These are phyloP conservation scores for Orthonyx spaldingii DNA, from an alignment of 2,113 vertebrate genomes.

Conservation along the genomic window DNA sequence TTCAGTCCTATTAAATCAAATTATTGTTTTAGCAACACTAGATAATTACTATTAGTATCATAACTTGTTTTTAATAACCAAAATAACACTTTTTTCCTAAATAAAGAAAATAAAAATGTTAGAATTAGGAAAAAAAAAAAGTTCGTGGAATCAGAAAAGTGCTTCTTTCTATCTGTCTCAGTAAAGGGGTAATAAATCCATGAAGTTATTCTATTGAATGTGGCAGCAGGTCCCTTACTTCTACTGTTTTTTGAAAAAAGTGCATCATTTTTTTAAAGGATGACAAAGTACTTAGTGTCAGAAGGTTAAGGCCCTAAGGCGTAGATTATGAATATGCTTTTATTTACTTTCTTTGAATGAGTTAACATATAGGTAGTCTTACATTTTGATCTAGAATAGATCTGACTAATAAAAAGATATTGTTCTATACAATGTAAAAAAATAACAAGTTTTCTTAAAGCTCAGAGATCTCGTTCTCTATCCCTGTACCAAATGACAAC, in stretches of 20 bases:
- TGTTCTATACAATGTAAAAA: not conserved
- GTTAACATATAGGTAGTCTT: not conserved
- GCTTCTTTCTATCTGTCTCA: not conserved
- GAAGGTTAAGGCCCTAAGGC: not conserved
- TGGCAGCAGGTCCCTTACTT: not conserved
- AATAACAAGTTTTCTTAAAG: not conserved
- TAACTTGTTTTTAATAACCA: not conserved
- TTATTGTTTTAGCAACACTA: not conserved
- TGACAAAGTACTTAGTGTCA: not conserved
- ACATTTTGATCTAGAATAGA: not conserved
- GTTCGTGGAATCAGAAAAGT: not conserved
- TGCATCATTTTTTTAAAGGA: not conserved
- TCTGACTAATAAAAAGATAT: not conserved
- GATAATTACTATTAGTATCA: not conserved
- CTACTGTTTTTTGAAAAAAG: not conserved
- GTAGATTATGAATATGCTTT: not conserved
- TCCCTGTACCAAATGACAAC: not conserved
- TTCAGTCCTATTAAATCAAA: not conserved
- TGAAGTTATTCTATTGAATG: accelerated
- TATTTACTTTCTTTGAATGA: not conserved
- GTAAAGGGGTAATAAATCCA: not conserved
- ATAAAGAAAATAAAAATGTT: not conserved
- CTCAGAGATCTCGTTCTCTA: not conserved
- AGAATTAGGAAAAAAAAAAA: not conserved
- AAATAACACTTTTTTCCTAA: not conserved